These are phyloP conservation scores for Orientallactaga sibirica DNA, from an alignment of 2,797 vertebrate genomes.

Conservation along the genomic window DNA sequence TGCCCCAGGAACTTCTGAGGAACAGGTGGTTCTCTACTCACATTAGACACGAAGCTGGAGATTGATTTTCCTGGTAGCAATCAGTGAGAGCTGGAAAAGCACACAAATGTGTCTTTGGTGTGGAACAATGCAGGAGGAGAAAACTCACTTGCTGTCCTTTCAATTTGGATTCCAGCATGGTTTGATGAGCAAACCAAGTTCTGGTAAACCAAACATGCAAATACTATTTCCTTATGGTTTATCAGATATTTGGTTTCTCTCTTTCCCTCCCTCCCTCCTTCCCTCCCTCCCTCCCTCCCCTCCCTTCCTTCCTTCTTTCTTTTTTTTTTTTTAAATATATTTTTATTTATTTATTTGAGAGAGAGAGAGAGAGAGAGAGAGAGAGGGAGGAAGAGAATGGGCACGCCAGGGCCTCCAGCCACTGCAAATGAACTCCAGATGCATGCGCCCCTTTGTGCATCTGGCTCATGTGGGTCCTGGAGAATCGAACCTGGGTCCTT, in stretches of 20 bases:
- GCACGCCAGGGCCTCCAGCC: too few species aligned
- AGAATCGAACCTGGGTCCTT: too few species aligned
- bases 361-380: too few species aligned
- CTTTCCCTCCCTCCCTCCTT: background rate
- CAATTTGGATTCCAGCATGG: background rate
- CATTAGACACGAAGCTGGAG: background rate
- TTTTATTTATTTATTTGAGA: too few species aligned
- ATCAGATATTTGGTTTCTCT: constrained; percentile 9
- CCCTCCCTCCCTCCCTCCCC: too few species aligned
- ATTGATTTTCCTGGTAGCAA: constrained; percentile 31
- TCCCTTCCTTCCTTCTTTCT: too few species aligned
- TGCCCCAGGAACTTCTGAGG: background rate
- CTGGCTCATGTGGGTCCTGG: too few species aligned
- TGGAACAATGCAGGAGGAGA: background rate
- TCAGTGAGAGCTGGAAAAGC: background rate
- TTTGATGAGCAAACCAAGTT: constrained; percentile 50
- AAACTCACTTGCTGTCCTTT: background rate
- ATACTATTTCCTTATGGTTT: background rate
- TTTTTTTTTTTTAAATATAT: too few species aligned
- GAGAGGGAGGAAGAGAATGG: too few species aligned
- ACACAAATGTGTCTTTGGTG: background rate
- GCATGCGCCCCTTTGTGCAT: too few species aligned
- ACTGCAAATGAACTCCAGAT: too few species aligned
- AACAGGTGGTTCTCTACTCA: background rate
- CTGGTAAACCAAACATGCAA: constrained; percentile 35